A percentile compares a stretch with the other conserved stretches of the same genome.
Conservation (phyloP, 2,113 vertebrate genomes). For the cat (Felis catus) region F.catus_Fca126_mat1.0 CM031428.1:28671001-28671500, state of each 20-base stretch:
- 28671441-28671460: neutral
- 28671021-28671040: neutral
- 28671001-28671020: neutral
- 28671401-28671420: neutral
- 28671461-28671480: neutral
- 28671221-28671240: neutral
- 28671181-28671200: neutral
- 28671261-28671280: neutral
- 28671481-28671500: neutral
- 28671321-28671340: neutral
- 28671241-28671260: neutral
- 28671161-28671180: neutral
- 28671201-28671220: neutral
- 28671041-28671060: slow-evolving; percentile 50
- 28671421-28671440: neutral
- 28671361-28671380: neutral
- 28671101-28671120: slow-evolving; percentile 22
- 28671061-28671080: neutral
- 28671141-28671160: neutral
- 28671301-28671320: neutral
- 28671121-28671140: slow-evolving; percentile 1
- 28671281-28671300: neutral
- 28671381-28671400: neutral
- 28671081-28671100: neutral
- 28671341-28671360: neutral